Evolutionary conservation across 2,888 invertebrate species (phyloP).

Genomic region (Phanerotoma sp.): DNA sequence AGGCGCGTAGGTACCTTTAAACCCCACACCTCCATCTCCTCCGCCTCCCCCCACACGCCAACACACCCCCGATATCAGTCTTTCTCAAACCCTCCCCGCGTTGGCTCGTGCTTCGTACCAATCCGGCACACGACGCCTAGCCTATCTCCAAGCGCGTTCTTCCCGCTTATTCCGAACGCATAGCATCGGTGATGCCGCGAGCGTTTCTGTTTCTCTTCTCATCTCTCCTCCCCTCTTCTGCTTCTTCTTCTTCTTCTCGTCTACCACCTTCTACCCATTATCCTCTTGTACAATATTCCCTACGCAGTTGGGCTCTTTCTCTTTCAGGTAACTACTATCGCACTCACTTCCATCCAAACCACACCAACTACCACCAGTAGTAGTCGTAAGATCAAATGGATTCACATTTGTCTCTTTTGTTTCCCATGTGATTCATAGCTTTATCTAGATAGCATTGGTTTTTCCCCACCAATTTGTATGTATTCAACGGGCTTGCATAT

Average conservation of each 20-base stretch:
- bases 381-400: conserved; percentile 22
- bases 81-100: conserved; percentile 14
- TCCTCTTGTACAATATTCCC: conserved; percentile 29
- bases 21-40: conserved; percentile 13
- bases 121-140: conserved; percentile 17
- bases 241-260: too few species aligned
- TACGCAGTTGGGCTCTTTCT: conserved; percentile 12
- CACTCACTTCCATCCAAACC: conserved; percentile 1
- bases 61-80: conserved; percentile 11
- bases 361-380: background rate
- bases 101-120: conserved; percentile 23
- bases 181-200: conserved; percentile 10
- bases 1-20: background rate
- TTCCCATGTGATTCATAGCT: conserved; percentile 16
- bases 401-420: conserved; percentile 19
- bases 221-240: too few species aligned
- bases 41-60: conserved; percentile 20
- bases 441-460: background rate
- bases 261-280: too few species aligned
- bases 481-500: background rate
- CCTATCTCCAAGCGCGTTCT: conserved; percentile 14
- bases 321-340: background rate
- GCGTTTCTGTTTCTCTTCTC: conserved; percentile 17
- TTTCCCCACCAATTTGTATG: background rate
- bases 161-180: conserved; percentile 29